Percentiles rank a stretch among this genome's conserved stretches.
Evolutionary conservation across 2,113 vertebrate genomes (phyloP).

Genomic region (Campylomormyrus tamandua): DNA sequence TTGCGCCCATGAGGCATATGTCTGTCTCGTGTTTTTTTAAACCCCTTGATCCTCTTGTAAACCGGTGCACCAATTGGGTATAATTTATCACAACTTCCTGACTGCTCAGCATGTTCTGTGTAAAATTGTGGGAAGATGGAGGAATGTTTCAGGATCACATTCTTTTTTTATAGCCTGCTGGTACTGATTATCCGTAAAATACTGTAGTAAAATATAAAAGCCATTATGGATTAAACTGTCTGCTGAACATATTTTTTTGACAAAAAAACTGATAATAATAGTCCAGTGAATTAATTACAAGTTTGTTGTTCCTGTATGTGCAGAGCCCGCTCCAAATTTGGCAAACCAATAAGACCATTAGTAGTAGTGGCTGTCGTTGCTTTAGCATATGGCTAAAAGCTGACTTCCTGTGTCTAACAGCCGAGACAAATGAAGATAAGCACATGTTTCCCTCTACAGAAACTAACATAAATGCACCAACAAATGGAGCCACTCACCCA

Average conservation of each 20-base stretch:
- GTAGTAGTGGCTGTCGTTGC: neutral
- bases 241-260: neutral
- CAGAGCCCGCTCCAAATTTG: neutral
- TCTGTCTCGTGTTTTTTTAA: neutral
- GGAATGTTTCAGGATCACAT: neutral
- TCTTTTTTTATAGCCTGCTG: neutral
- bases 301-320: neutral
- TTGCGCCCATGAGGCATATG: neutral
- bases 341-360: neutral
- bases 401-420: neutral
- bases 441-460: neutral
- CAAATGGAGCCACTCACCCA: neutral
- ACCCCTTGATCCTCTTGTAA: neutral
- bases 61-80: neutral
- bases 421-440: neutral
- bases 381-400: neutral
- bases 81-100: neutral
- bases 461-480: neutral
- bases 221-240: neutral
- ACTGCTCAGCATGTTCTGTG: neutral
- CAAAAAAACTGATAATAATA: neutral
- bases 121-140: neutral
- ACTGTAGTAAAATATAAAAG: neutral
- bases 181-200: neutral
- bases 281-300: neutral